Evolutionary conservation across 2,888 invertebrate species (phyloP).

Genomic region (Andrena camellia): DNA sequence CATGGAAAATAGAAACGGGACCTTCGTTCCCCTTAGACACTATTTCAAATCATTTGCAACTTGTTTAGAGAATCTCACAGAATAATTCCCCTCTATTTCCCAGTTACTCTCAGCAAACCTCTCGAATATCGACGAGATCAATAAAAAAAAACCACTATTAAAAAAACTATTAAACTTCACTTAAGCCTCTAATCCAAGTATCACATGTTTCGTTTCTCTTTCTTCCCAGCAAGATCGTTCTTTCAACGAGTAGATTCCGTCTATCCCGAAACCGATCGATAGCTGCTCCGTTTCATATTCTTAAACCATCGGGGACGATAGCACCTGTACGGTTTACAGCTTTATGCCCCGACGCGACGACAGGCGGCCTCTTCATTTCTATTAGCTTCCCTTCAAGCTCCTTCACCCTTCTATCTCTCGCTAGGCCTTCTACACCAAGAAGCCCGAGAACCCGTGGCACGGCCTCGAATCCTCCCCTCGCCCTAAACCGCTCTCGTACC

Average conservation of each 20-base stretch:
- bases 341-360: constrained; percentile 77
- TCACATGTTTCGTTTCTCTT: neutral
- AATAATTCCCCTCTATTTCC: neutral
- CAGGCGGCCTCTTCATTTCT: constrained; percentile 80
- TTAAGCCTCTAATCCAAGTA: too few relatives aligned
- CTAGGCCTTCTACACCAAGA: constrained; percentile 55
- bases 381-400: constrained; percentile 75
- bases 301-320: constrained; percentile 39
- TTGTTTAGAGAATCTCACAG: neutral
- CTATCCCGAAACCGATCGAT: neutral
- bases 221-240: neutral
- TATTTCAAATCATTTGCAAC: neutral
- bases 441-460: constrained; percentile 65
- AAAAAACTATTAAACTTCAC: too few relatives aligned
- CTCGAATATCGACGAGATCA: too few relatives aligned
- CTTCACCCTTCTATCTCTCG: constrained; percentile 66
- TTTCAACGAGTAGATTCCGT: neutral
- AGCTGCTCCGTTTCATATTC: constrained; percentile 25
- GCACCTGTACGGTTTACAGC: constrained; percentile 69
- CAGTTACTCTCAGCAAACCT: too few relatives aligned
- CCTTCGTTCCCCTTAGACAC: neutral
- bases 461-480: constrained; percentile 58
- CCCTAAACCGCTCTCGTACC: constrained; percentile 62
- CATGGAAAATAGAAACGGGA: neutral
- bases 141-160: too few relatives aligned